phyloP scores from a whole-genome alignment of 2,888 invertebrate genomes.

The Amphimallon solstitiale region DNA sequence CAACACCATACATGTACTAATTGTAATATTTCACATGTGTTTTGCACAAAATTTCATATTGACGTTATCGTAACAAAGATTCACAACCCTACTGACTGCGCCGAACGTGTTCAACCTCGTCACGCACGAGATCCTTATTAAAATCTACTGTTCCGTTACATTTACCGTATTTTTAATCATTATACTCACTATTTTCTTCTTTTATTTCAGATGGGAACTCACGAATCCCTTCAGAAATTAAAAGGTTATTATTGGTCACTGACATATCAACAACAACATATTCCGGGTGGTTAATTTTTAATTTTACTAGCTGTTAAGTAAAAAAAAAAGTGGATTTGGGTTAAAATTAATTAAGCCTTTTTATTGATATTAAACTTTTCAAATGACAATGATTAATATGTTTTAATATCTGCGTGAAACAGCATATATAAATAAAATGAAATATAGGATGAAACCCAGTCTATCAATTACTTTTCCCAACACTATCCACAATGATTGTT shows the following conservation, averaged over 20 bases:
- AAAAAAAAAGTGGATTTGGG: not conserved
- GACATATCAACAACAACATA: slow-evolving; percentile 73
- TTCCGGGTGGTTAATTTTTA: slow-evolving; percentile 41
- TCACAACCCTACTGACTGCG: no score
- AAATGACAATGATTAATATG: no score
- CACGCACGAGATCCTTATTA: no score
- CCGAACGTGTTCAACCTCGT: no score
- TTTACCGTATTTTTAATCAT: no score
- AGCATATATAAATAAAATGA: slow-evolving; percentile 20
- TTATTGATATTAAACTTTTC: not conserved
- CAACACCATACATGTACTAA: no score
- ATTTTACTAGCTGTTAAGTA: not conserved
- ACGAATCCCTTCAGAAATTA: slow-evolving; percentile 78
- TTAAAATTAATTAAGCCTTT: not conserved
- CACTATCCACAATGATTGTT: slow-evolving; percentile 56
- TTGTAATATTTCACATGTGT: no score
- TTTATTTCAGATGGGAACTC: slow-evolving; percentile 80
- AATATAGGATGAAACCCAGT: slow-evolving; percentile 53
- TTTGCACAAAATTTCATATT: no score
- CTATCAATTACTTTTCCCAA: slow-evolving; percentile 56
- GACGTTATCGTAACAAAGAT: no score
- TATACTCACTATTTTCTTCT: no score
- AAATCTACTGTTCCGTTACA: no score
- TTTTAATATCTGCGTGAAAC: not conserved
- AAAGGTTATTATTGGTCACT: slow-evolving; percentile 89